A percentile compares a stretch with the other conserved stretches of the same genome.
phyloP scores from a whole-genome alignment of 2,888 invertebrate genomes.

The Argyresthia goedartella region DNA sequence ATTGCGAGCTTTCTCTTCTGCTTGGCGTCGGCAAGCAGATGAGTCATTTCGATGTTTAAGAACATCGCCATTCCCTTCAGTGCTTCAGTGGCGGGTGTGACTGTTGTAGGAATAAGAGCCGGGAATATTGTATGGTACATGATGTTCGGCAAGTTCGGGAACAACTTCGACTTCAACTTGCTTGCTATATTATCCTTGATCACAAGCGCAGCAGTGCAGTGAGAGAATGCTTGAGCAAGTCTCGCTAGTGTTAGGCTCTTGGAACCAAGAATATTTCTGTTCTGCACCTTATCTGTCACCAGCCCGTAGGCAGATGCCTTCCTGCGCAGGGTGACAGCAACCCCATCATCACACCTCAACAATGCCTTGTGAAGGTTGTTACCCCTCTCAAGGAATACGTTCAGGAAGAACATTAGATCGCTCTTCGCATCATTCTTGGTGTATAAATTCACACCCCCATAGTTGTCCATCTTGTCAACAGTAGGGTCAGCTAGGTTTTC shows the following conservation, averaged over 20 bases:
- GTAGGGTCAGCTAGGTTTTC: neutral
- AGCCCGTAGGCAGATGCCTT: too few relatives aligned
- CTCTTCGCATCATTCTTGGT: neutral
- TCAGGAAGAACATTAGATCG: conserved; percentile 1
- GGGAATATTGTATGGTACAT: neutral
- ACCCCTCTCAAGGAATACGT: neutral
- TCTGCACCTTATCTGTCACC: too few relatives aligned
- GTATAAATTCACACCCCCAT: neutral
- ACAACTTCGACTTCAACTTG: neutral
- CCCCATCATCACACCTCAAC: neutral
- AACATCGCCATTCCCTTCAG: neutral
- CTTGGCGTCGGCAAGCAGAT: neutral
- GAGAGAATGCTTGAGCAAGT: too few relatives aligned
- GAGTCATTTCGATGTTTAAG: neutral
- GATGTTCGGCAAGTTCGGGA: neutral
- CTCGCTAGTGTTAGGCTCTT: too few relatives aligned
- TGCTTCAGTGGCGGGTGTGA: neutral
- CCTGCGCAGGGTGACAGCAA: neutral
- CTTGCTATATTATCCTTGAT: too few relatives aligned
- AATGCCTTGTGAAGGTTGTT: neutral
- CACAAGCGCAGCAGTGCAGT: too few relatives aligned
- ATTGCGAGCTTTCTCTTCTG: neutral
- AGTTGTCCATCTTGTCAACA: neutral
- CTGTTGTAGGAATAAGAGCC: neutral
- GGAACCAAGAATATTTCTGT: too few relatives aligned